phyloP scores from a whole-genome alignment of 2,113 vertebrate species.

The Antechinus flavipes region DNA sequence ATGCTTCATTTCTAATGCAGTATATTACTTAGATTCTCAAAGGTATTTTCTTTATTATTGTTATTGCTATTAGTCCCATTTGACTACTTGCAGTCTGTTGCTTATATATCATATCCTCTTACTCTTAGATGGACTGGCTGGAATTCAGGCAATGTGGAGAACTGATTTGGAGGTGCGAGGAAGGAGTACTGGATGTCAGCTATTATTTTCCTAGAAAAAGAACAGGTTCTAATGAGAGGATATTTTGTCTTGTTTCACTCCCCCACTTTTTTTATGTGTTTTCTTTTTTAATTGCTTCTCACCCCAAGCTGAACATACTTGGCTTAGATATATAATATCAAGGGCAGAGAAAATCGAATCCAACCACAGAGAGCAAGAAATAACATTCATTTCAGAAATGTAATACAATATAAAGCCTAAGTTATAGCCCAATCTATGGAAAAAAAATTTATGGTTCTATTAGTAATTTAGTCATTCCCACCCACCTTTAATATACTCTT shows the following conservation, averaged over 20 bases:
- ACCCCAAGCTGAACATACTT: not conserved
- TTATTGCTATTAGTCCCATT: not conserved
- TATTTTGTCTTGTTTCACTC: no score
- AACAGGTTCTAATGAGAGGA: not conserved
- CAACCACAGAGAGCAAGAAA: constrained; percentile 18
- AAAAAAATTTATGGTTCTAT: constrained; percentile 18
- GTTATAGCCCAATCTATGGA: not conserved
- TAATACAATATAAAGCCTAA: not conserved
- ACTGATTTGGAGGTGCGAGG: not conserved
- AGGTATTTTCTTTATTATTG: not conserved
- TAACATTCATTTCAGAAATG: not conserved
- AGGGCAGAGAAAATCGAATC: not conserved
- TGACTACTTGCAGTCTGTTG: not conserved
- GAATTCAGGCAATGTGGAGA: not conserved
- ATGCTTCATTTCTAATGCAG: not conserved
- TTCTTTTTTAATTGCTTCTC: constrained; percentile 27
- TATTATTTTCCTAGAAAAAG: not conserved
- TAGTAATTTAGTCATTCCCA: not conserved
- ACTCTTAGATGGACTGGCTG: not conserved
- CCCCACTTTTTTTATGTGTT: not conserved
- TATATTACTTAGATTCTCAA: not conserved
- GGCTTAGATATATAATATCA: not conserved
- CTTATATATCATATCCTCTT: not conserved
- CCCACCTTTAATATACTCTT: not conserved
- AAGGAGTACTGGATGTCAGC: not conserved